These are phyloP conservation scores for Thalassophryne amazonica DNA, from an alignment of 2,797 vertebrate species.

Conservation along the genomic window DNA sequence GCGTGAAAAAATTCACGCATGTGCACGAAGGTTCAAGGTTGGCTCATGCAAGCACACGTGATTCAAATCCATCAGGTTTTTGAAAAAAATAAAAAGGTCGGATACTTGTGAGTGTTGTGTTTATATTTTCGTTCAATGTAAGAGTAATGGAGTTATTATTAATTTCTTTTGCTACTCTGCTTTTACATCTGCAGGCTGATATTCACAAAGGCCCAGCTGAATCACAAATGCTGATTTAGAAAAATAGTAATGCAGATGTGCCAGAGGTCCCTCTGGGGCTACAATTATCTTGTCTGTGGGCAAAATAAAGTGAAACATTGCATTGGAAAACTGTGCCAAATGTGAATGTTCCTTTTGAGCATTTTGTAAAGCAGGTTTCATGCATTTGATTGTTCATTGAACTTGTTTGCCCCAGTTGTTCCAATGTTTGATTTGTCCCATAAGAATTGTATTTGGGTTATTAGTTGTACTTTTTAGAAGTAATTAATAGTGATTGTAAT, in stretches of 20 bases:
- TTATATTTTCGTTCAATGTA: background rate
- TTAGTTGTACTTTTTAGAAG: no score
- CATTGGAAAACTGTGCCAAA: conserved; percentile 45
- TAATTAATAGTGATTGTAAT: no score
- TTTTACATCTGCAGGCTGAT: conserved; percentile 16
- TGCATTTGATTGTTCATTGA: no score
- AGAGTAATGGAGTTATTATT: conserved; percentile 15
- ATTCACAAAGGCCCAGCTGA: conserved; percentile 18
- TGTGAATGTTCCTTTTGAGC: conserved; percentile 18
- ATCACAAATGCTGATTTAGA: conserved; percentile 48
- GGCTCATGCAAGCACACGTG: no score
- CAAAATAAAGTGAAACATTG: conserved; percentile 32
- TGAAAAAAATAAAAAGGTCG: no score
- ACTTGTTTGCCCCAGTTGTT: no score
- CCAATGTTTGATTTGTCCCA: no score
- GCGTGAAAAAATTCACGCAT: no score
- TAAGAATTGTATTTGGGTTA: no score
- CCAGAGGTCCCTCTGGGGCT: conserved; percentile 32
- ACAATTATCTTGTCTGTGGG: conserved; percentile 43
- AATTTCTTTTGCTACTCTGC: conserved; percentile 3
- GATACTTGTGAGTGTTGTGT: no score
- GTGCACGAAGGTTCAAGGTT: no score
- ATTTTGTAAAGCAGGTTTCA: conserved; percentile 16
- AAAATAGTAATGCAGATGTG: conserved; percentile 51
- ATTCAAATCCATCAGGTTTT: no score